phyloP scores from a whole-genome alignment of 2,113 vertebrate genomes.

The Abramis brama region DNA sequence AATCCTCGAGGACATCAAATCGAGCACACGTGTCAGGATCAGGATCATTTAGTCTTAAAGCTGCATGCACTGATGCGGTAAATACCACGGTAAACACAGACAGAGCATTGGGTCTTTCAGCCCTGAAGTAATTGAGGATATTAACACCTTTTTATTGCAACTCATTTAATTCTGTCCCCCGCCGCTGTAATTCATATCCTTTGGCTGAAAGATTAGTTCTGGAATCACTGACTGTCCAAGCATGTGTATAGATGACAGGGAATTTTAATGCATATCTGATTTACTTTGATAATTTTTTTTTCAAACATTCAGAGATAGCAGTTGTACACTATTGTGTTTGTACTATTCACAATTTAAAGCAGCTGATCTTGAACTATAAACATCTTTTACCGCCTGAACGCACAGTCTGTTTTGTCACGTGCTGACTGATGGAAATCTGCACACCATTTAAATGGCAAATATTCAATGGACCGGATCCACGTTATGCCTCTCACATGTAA shows the following conservation, averaged over 20 bases:
- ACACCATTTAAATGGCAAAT: constrained; percentile 27
- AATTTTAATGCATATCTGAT: constrained; percentile 64
- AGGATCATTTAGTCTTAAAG: constrained; percentile 20
- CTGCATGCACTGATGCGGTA: not conserved
- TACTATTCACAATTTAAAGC: not conserved
- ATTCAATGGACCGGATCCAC: constrained; percentile 1
- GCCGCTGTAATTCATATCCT: constrained; percentile 64
- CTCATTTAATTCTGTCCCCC: constrained; percentile 67
- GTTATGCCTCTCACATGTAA: constrained; percentile 44
- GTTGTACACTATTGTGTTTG: not conserved
- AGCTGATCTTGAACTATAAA: not conserved
- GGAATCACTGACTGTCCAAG: constrained; percentile 64
- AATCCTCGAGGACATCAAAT: constrained; percentile 1
- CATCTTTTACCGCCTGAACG: not conserved
- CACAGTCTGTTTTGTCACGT: not conserved
- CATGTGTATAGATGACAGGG: constrained; percentile 62
- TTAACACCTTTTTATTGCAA: constrained; percentile 69
- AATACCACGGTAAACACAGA: constrained; percentile 15
- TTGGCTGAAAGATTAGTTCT: constrained; percentile 68
- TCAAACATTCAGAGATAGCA: not conserved
- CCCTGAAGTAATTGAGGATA: constrained; percentile 65
- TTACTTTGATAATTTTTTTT: constrained; percentile 7
- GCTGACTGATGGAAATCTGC: constrained; percentile 32
- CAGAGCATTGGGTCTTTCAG: constrained; percentile 26
- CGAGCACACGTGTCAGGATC: not conserved